Conservation (phyloP, 2,888 invertebrate species). For the Nephrotoma appendiculata region DNA sequence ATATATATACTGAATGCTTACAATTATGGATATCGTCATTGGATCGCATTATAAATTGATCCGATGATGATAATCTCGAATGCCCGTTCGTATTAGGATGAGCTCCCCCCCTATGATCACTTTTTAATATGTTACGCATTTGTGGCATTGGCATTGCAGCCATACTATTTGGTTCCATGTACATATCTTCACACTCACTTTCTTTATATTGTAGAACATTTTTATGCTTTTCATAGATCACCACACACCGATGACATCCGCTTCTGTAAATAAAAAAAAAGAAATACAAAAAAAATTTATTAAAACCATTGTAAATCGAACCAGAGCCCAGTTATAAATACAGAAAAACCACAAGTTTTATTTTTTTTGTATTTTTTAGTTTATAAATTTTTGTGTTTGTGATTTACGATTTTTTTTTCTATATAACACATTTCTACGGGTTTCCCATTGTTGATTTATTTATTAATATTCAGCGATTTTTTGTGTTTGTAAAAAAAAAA, state of each 20-base stretch:
- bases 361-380: not conserved
- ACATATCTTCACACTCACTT: constrained; percentile 63
- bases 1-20: constrained; percentile 27
- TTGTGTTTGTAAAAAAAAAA: not conserved
- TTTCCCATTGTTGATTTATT: not conserved
- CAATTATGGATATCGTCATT: constrained; percentile 36
- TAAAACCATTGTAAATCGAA: constrained; percentile 1
- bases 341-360: not conserved
- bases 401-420: not conserved
- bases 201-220: constrained; percentile 95
- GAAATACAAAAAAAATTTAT: not conserved
- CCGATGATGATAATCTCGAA: constrained; percentile 36
- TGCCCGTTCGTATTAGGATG: constrained; percentile 37
- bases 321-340: not conserved
- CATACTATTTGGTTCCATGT: constrained; percentile 36
- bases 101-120: constrained; percentile 36
- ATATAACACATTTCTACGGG: not conserved
- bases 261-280: constrained; percentile 42
- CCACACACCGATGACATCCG: constrained; percentile 86
- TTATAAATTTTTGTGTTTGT: not conserved
- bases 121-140: constrained; percentile 35
- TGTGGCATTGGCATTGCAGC: constrained; percentile 30
- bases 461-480: not conserved
- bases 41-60: constrained; percentile 36
- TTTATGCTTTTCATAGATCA: constrained; percentile 87